A percentile compares a stretch with the other conserved stretches of the same genome.
Evolutionary conservation across 2,113 vertebrate species (phyloP).

Genomic region (Anarhynchus alexandrinus): DNA sequence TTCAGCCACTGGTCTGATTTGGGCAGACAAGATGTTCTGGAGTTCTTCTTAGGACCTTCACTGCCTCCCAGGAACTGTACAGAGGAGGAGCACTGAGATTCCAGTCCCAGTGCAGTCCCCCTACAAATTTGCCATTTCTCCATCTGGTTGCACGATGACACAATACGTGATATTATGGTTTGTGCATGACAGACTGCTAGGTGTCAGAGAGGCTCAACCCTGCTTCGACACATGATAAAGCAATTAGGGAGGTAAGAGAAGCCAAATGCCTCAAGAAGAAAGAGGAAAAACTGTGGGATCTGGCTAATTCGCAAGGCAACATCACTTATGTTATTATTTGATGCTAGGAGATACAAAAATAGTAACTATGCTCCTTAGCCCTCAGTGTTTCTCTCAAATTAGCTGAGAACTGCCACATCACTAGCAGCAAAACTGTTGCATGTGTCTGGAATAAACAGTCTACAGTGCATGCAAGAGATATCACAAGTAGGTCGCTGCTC

Average conservation of each 20-base stretch:
- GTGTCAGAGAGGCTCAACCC: neutral
- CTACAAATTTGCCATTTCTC: neutral
- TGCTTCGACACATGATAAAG: neutral
- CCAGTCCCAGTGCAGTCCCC: accelerated
- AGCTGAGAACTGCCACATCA: neutral
- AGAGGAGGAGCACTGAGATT: neutral
- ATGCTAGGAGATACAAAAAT: neutral
- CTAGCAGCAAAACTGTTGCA: neutral
- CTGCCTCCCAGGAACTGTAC: neutral
- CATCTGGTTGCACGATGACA: neutral
- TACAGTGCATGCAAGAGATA: neutral
- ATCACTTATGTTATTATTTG: neutral
- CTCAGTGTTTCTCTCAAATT: neutral
- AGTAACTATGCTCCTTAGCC: neutral
- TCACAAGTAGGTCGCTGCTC: neutral
- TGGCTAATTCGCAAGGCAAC: neutral
- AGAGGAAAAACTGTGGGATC: neutral
- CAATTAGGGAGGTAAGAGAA: neutral
- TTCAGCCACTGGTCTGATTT: neutral
- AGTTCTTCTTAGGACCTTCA: neutral
- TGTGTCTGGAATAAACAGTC: neutral
- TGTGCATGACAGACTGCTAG: neutral
- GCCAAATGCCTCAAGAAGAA: neutral
- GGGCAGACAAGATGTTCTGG: neutral
- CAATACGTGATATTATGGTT: neutral